These are phyloP conservation scores for Pyrrhosoma nymphula DNA, from an alignment of 2,888 invertebrate species.

Conservation along the genomic window DNA sequence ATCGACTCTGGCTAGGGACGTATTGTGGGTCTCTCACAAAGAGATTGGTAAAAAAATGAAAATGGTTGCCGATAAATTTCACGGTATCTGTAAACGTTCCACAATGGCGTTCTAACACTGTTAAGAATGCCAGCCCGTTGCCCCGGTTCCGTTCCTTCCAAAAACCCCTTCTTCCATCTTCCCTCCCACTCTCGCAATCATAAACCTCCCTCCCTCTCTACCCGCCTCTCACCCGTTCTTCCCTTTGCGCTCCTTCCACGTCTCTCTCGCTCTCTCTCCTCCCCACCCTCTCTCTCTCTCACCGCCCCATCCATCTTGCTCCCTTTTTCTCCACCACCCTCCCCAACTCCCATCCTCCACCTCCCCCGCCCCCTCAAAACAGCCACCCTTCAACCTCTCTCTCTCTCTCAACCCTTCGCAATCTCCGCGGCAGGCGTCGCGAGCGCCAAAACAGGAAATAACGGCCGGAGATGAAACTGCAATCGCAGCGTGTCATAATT, in stretches of 20 bases:
- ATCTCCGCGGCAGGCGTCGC: constrained; percentile 65
- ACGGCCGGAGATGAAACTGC: constrained; percentile 67
- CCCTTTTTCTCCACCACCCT: constrained; percentile 37
- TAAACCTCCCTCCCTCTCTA: background rate
- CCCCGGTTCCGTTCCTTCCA: constrained; percentile 51
- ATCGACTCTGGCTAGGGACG: constrained; percentile 42
- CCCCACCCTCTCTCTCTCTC: constrained; percentile 29
- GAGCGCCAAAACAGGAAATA: constrained; percentile 66
- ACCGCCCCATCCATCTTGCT: constrained; percentile 7
- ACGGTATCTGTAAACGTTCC: constrained; percentile 57
- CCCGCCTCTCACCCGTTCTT: background rate
- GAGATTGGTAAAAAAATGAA: constrained; percentile 24
- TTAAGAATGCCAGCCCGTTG: constrained; percentile 61
- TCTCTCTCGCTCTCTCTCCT: background rate
- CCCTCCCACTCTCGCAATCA: background rate
- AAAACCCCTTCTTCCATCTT: constrained; percentile 18
- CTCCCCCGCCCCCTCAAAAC: background rate
- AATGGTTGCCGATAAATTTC: constrained; percentile 59
- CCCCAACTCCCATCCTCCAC: background rate
- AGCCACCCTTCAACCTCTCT: background rate
- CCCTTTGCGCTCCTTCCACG: background rate
- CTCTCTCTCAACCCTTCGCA: constrained; percentile 26
- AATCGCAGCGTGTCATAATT: constrained; percentile 67
- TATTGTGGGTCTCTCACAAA: constrained; percentile 46
- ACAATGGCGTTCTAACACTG: constrained; percentile 63